phyloP scores from a whole-genome alignment of 2,113 vertebrate species.

The Condylura cristata region DNA sequence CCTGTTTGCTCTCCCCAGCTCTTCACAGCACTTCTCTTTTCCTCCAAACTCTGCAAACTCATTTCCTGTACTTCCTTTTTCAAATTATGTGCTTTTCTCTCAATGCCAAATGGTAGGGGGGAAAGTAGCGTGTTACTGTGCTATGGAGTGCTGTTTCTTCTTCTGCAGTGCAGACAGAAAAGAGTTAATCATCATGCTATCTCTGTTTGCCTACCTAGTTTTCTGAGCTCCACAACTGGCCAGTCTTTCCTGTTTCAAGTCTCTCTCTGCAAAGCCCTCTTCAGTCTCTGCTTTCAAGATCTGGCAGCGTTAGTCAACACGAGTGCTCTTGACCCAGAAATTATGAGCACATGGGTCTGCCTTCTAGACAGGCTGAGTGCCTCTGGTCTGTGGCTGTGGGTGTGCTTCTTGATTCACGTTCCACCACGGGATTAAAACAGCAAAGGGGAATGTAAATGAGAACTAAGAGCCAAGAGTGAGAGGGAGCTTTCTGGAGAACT shows the following conservation, averaged over 20 bases:
- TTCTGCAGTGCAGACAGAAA: background rate
- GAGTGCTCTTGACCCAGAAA: background rate
- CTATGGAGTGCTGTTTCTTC: background rate
- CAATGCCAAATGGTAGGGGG: background rate
- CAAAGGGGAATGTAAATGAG: background rate
- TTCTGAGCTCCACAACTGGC: background rate
- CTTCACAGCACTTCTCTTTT: background rate
- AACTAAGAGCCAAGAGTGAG: background rate
- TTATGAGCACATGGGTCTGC: background rate
- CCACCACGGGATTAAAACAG: background rate
- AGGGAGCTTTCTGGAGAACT: background rate
- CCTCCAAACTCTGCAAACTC: background rate
- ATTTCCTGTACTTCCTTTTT: background rate
- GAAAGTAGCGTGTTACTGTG: background rate
- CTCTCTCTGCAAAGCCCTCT: background rate
- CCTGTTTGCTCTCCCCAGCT: background rate
- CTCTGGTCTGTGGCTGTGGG: no score
- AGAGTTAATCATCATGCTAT: background rate
- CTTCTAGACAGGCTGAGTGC: background rate
- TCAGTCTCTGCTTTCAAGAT: background rate
- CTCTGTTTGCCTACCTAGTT: background rate
- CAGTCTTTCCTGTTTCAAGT: constrained; percentile 26
- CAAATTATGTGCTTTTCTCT: background rate
- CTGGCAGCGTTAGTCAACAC: background rate
- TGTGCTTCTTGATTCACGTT: constrained; percentile 3